These are phyloP conservation scores for Dendrocincla tyrannina DNA, from an alignment of 2,797 vertebrate genomes.

Conservation along the genomic window DNA sequence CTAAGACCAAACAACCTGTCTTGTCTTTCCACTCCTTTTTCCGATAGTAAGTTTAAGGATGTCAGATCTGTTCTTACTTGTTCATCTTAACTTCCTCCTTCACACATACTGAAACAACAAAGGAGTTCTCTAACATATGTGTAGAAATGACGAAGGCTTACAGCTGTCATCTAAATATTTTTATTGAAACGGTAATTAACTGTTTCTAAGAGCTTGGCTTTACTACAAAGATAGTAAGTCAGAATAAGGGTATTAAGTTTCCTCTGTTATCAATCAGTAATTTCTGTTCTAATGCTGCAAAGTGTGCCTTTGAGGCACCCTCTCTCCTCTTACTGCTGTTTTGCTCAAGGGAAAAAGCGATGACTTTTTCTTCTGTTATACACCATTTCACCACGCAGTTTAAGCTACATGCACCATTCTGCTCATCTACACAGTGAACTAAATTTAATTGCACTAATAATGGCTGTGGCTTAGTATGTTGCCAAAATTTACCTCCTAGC, in stretches of 20 bases:
- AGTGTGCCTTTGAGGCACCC: not conserved
- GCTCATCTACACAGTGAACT: slow-evolving; percentile 41
- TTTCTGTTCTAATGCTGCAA: not conserved
- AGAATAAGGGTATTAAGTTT: slow-evolving; percentile 37
- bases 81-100: not conserved
- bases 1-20: not conserved
- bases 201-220: slow-evolving; percentile 44
- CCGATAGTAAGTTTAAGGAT: not conserved
- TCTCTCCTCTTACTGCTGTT: not conserved
- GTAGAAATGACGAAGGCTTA: slow-evolving; percentile 25
- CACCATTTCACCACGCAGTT: not conserved
- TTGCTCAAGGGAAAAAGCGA: not conserved
- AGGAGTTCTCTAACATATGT: not conserved
- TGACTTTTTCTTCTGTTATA: not conserved
- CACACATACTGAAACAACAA: not conserved
- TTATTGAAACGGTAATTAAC: slow-evolving; percentile 54
- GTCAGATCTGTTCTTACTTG: slow-evolving; percentile 29
- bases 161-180: slow-evolving; percentile 43
- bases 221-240: slow-evolving; percentile 33
- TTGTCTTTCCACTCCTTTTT: not conserved
- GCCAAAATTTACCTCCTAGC: slow-evolving; percentile 43
- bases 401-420: not conserved
- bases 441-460: slow-evolving; percentile 53
- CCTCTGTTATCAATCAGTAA: slow-evolving; percentile 22
- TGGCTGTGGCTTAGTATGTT: slow-evolving; percentile 7